Conservation (phyloP, 2,113 vertebrate species). For the Chionodraco myersi region DNA sequence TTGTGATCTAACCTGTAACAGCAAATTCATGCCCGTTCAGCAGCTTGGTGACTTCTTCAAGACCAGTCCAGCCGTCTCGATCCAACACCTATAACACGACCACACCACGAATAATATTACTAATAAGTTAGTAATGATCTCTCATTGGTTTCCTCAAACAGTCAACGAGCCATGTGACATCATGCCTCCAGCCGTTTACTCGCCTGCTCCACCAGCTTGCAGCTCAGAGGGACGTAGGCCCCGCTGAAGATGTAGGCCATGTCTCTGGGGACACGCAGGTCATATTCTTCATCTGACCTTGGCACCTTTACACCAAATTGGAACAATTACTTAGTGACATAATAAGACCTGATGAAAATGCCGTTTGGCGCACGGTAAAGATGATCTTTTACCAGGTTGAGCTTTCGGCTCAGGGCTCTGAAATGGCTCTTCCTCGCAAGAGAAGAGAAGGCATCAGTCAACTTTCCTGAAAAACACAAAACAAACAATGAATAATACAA, state of each 20-base stretch:
- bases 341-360: no score
- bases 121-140: no score
- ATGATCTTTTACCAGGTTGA: conserved; percentile 87
- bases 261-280: conserved; percentile 92
- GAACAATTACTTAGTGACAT: no score
- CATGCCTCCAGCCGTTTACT: conserved; percentile 13
- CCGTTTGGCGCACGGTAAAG: not conserved
- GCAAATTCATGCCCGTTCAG: conserved; percentile 90
- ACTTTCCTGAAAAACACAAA: conserved; percentile 85
- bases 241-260: conserved; percentile 98
- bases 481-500: not conserved
- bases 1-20: conserved; percentile 67
- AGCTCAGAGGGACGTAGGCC: conserved; percentile 93
- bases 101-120: not conserved
- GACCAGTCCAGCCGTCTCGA: conserved; percentile 91
- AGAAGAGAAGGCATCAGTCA: conserved; percentile 95
- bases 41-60: conserved; percentile 92
- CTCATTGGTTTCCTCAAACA: not conserved
- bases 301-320: conserved; percentile 86
- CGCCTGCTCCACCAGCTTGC: conserved; percentile 94
- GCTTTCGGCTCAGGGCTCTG: conserved; percentile 92
- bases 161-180: no score
- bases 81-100: conserved; percentile 88
- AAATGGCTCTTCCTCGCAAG: conserved; percentile 96
- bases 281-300: conserved; percentile 90